Conservation (phyloP, 2,797 vertebrate species). For the Apodemus agrarius region DNA sequence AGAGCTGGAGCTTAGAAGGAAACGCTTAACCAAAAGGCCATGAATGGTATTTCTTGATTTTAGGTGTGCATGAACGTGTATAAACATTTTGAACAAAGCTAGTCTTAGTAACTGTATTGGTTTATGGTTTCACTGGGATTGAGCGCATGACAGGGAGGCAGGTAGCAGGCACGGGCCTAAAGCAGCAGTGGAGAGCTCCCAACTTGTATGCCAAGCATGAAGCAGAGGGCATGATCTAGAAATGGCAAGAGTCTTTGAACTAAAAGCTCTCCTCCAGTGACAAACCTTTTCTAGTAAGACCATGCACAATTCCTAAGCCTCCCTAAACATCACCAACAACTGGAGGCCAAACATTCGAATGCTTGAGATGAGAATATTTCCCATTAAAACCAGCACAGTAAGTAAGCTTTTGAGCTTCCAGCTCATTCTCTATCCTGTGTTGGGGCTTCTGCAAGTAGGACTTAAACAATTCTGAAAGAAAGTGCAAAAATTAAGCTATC, state of each 20-base stretch:
- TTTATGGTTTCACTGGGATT: not conserved
- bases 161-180: no score
- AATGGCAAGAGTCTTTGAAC: not conserved
- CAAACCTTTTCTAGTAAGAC: not conserved
- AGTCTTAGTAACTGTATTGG: not conserved
- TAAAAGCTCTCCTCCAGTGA: not conserved
- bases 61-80: not conserved
- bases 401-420: not conserved
- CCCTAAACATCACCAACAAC: not conserved
- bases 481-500: not conserved
- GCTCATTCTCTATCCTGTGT: not conserved
- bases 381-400: not conserved
- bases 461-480: not conserved
- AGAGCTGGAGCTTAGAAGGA: not conserved
- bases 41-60: not conserved
- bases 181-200: not conserved
- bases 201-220: not conserved
- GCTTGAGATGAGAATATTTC: not conserved
- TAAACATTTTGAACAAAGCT: not conserved
- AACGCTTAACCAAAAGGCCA: not conserved
- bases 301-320: not conserved
- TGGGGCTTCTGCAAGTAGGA: not conserved
- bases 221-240: not conserved
- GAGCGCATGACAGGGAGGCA: not conserved
- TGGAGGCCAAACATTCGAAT: no score